Percentiles rank a stretch among this genome's conserved stretches.
Conservation (phyloP, 2,797 vertebrate species). For the Hippopotamyrus pictus region DNA sequence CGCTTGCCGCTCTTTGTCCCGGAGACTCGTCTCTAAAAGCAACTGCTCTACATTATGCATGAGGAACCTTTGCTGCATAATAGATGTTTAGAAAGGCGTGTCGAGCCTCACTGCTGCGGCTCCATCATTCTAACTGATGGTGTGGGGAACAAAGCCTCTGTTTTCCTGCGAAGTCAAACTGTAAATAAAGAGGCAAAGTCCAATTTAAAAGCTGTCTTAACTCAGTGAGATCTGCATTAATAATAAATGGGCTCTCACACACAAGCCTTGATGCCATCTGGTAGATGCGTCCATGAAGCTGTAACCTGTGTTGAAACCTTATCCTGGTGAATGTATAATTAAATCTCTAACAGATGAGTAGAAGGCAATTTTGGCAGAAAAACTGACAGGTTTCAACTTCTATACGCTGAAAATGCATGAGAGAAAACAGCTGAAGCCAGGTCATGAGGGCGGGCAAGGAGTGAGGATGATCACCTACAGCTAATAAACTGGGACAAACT, state of each 20-base stretch:
- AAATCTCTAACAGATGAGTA: slow-evolving; percentile 18
- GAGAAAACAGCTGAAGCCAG: background rate
- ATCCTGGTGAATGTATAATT: slow-evolving; percentile 37
- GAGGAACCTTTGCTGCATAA: slow-evolving; percentile 70
- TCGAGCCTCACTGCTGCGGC: slow-evolving; percentile 57
- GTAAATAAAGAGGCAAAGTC: slow-evolving; percentile 52
- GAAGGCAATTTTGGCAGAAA: background rate
- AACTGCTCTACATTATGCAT: slow-evolving; percentile 78
- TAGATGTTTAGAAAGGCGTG: slow-evolving; percentile 71
- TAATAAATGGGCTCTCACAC: slow-evolving; percentile 60
- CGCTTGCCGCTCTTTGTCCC: slow-evolving; percentile 49
- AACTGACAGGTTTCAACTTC: background rate
- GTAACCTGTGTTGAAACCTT: slow-evolving; percentile 43
- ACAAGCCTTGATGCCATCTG: slow-evolving; percentile 61
- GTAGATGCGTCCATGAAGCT: slow-evolving; percentile 46
- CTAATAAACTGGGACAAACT: background rate
- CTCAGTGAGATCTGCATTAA: slow-evolving; percentile 57
- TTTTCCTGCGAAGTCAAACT: slow-evolving; percentile 50
- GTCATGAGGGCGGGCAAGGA: background rate
- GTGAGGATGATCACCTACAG: background rate
- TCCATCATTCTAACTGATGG: slow-evolving; percentile 63
- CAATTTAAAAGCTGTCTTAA: slow-evolving; percentile 41
- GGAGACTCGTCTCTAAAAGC: slow-evolving; percentile 59
- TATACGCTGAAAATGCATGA: background rate
- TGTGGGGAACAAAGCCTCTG: slow-evolving; percentile 52